phyloP scores from a whole-genome alignment of 2,113 vertebrate species.

The Lota lota region DNA sequence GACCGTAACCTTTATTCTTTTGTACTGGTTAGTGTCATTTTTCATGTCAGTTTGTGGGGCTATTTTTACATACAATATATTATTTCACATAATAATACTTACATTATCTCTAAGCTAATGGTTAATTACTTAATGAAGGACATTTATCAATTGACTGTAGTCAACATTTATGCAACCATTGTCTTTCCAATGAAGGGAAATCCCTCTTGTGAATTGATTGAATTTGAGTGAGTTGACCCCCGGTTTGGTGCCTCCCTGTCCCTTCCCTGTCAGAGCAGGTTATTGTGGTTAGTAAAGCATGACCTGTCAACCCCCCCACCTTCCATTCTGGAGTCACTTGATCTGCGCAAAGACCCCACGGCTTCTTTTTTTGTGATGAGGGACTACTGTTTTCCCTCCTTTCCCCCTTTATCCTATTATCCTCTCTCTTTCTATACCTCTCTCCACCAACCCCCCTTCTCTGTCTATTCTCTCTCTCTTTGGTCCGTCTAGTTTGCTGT shows the following conservation, averaged over 20 bases:
- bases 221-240: slow-evolving; percentile 17
- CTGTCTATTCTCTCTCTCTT: slow-evolving; percentile 3
- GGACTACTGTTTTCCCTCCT: slow-evolving; percentile 41
- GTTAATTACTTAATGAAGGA: no score
- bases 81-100: no score
- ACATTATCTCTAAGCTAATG: no score
- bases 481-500: not conserved
- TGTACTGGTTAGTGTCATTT: no score
- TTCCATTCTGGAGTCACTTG: slow-evolving; percentile 54
- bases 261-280: slow-evolving; percentile 47
- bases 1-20: no score
- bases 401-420: slow-evolving; percentile 16
- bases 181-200: no score
- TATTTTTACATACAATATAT: no score
- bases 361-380: slow-evolving; percentile 40
- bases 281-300: slow-evolving; percentile 69
- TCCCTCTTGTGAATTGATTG: not conserved
- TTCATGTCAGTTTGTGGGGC: no score
- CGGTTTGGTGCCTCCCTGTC: slow-evolving; percentile 34
- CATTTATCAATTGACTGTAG: no score
- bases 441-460: not conserved
- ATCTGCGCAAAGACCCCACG: slow-evolving; percentile 55
- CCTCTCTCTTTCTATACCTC: not conserved
- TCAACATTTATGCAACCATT: no score
- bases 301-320: slow-evolving; percentile 29